Base-by-base conservation (phyloP, 2,113 vertebrate genomes). In the Stigmatopora nigra region DNA sequence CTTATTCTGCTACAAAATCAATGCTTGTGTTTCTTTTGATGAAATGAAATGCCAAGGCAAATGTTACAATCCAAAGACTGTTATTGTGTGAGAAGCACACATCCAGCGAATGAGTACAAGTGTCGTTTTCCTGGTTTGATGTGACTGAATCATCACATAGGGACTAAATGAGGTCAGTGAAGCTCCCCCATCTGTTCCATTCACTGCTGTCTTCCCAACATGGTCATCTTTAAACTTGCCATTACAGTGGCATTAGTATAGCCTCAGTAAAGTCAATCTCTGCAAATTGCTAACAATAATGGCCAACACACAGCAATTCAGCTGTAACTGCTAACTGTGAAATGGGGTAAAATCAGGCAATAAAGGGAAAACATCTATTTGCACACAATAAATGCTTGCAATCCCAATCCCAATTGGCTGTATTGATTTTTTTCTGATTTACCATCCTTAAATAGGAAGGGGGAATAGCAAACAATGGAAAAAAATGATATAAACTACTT, bases 101-200 rank as follows among this genome's bases (percentile, higher is more conserved):
- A 25, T n/a, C 56, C 17, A 60, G 19, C 44, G 47, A 1, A 10
- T 61, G 38, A 47, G 63, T 61, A 64, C 20, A 49, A 71, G 49
- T 38, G 36, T 61, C 57, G 13, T 62, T 53, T 71, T 52, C 58
- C 59, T 7, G 14, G 61, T 72, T 67, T 56, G 5, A 25, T 58
- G 55, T 65, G 69, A 67, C 59, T 67, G 65, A 81, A 73, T 67
- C 36, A 64, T 74, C 69, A 72, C 16, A 31, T 67, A 61, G 58
- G 46, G 67, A 72, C 70, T 76, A 69, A 84, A 82, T 71, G 64
- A 79, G 82, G 78, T 80, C 77, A 84, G 38, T 48, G 71, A 71
- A 73, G 68, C 68, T 63, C 66, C 65, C 57, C 59, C 70, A 68
- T 80, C 72, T 61, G 20, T 72, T 73, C 64, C 51, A 64, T 67